Base-by-base conservation (phyloP, 2,113 vertebrate species). In the Beaufortia kweichowensis region DNA sequence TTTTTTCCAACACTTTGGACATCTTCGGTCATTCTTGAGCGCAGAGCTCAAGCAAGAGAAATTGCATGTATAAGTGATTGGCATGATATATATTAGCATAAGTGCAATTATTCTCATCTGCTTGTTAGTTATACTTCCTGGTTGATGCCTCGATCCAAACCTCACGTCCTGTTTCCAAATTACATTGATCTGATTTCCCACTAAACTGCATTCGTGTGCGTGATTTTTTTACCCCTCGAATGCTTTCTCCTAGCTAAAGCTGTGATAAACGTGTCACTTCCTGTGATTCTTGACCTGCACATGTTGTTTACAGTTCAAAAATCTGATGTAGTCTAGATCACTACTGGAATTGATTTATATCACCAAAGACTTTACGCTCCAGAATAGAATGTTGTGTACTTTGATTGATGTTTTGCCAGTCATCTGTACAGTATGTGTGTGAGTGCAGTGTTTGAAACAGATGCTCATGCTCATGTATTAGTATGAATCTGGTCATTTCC, bases 351-450 rank as follows among this genome's bases (percentile, higher is more conserved):
- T 41, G 6, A 3, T 77, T 43, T 66, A 33, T 31, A 21, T 29
- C 21, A 35, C 17, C 12, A 28, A 23, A 23, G 12, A 28, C 41
- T 48, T 46, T 17, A 57, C 57, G 14, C 28, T 69, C 46, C 29
- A 67, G 53, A 24, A 43, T 35, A 66, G 63, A 48, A 67, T 43
- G 28, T 69, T 68, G 55, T 69, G 55, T 41, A 26, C 21, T 64
- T 23, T 63, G 50, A 56, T 15, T 31, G 89, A 87, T 79, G 29
- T 23, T 79, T 15, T 60, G 3, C 2, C 14, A 24, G 9, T 46
- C 10, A 4, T 43, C 14, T 79, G 28, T 46, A 28, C 17, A 14
- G 9, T 39, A 39, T 61, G 29, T 53, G 19, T 50, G 29, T 70
- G 12, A 76, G 75, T 56, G 8, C 48, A 12, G 24, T 66, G 62